Evolutionary conservation across 1,140 invertebrate genomes (phyloP).

Genomic region (Bombus picipes): DNA sequence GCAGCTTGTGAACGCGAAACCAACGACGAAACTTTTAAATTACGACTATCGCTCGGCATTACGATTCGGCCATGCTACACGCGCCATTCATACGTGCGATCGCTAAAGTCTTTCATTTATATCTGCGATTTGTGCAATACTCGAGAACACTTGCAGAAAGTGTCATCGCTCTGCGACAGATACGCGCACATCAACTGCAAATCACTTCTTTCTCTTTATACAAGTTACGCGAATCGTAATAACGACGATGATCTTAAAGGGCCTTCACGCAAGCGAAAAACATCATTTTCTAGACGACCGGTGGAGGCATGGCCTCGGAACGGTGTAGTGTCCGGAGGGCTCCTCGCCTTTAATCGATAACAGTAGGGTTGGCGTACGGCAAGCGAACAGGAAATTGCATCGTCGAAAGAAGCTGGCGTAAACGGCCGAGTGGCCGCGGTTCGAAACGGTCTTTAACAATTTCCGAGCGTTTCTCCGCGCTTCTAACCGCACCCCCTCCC

Average conservation of each 20-base stretch:
- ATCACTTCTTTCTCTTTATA: neutral
- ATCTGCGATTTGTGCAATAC: too few species aligned
- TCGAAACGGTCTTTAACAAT: constrained; percentile 48
- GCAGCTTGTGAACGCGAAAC: neutral
- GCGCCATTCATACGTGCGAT: too few species aligned
- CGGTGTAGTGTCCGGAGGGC: neutral
- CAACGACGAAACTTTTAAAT: too few species aligned
- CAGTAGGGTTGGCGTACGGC: constrained; percentile 16
- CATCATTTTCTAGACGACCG: constrained; percentile 3
- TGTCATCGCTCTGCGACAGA: too few species aligned
- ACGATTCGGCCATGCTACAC: too few species aligned
- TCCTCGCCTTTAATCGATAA: constrained; percentile 31
- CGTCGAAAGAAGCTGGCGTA: constrained; percentile 32
- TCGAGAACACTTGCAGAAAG: too few species aligned
- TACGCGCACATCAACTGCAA: too few species aligned
- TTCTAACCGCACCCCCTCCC: neutral
- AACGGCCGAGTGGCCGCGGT: neutral
- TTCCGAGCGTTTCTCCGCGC: constrained; percentile 49
- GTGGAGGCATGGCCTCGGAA: neutral
- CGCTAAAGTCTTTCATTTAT: too few species aligned
- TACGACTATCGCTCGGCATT: too few species aligned
- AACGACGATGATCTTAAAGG: neutral
- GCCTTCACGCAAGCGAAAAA: neutral
- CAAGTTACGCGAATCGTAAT: accelerated
- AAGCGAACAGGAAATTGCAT: constrained; percentile 26